These are phyloP conservation scores for Micropoecilia bifurca DNA, from an alignment of 2,797 vertebrate species.

Conservation along the genomic window DNA sequence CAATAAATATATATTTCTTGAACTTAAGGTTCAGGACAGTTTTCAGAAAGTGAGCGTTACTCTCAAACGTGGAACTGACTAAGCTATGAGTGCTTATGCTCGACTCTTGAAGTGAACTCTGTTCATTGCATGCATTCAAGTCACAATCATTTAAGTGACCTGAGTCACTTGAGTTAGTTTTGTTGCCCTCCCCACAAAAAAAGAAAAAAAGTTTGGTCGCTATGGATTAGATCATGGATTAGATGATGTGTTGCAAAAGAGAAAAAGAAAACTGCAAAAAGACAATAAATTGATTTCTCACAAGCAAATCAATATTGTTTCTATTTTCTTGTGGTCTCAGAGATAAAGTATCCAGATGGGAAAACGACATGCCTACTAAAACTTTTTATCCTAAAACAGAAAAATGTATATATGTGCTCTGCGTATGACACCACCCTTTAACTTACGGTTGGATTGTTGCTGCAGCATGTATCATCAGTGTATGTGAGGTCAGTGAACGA, in stretches of 20 bases:
- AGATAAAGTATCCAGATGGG: background rate
- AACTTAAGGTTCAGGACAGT: background rate
- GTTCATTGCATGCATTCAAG: background rate
- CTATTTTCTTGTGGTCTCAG: background rate
- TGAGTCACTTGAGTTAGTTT: background rate
- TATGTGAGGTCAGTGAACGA: background rate
- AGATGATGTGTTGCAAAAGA: background rate
- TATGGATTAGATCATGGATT: too few species aligned
- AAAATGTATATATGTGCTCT: background rate
- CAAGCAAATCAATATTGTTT: background rate
- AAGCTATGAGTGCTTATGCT: background rate
- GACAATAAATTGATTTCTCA: background rate
- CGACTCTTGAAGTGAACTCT: background rate
- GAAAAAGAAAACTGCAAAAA: background rate
- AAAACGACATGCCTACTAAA: background rate
- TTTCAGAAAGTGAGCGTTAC: background rate
- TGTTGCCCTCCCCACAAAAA: background rate
- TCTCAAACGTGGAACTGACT: background rate
- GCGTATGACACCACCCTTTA: background rate
- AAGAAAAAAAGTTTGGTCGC: background rate
- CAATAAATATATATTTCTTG: background rate
- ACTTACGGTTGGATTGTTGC: background rate
- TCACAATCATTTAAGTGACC: background rate
- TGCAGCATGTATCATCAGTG: background rate
- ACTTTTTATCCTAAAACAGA: background rate